Conservation (phyloP, 1,140 invertebrate genomes). For the Macrobrachium rosenbergii region DNA sequence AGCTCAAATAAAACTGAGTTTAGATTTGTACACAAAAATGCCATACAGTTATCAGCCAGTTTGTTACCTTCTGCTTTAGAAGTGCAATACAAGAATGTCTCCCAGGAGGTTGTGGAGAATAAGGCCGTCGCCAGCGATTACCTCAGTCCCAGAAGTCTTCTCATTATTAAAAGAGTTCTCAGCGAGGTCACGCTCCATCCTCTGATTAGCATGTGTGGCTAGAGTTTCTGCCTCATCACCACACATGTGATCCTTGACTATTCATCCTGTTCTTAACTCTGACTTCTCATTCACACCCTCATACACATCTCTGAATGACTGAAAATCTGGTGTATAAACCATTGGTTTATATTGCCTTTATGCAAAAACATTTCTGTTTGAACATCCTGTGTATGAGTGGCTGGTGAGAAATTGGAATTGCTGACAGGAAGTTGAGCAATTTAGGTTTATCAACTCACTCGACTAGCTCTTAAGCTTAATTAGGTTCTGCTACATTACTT, state of each 20-base stretch:
- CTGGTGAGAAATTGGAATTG: constrained; percentile 13
- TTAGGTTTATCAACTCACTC: no score
- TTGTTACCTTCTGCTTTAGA: constrained; percentile 45
- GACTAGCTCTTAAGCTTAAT: no score
- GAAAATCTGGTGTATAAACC: no score
- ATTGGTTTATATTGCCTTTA: no score
- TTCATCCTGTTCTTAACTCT: background rate
- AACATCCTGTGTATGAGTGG: background rate
- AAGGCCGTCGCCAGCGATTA: constrained; percentile 35
- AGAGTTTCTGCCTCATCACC: constrained; percentile 16
- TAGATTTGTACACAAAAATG: constrained; percentile 42
- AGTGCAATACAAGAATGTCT: constrained; percentile 37
- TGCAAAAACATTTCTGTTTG: background rate
- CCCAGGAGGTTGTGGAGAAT: constrained; percentile 34
- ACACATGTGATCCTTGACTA: constrained; percentile 4
- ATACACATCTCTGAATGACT: no score
- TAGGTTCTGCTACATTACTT: no score
- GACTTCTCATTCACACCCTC: background rate
- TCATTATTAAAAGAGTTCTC: constrained; percentile 42
- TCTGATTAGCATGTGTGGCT: constrained; percentile 33
- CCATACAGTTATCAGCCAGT: constrained; percentile 27
- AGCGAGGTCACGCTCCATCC: constrained; percentile 45
- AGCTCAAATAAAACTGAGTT: constrained; percentile 28
- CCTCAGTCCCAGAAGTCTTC: constrained; percentile 43
- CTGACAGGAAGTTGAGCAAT: no score